Percentiles rank a stretch among this genome's conserved stretches.
phyloP scores from a whole-genome alignment of 2,888 invertebrate genomes.

The Drosophila kuntzei region DNA sequence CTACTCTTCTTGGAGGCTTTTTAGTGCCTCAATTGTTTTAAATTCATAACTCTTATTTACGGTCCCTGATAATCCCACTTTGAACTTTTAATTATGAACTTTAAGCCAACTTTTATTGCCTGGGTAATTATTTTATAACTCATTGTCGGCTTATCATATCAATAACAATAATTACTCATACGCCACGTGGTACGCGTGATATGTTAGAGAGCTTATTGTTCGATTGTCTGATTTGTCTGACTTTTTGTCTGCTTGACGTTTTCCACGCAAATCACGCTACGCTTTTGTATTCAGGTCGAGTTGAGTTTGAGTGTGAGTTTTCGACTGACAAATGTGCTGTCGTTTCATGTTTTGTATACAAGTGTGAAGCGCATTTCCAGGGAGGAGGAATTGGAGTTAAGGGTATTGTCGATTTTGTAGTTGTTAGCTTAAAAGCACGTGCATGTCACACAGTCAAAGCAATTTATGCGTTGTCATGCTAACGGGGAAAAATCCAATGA shows the following conservation, averaged over 20 bases:
- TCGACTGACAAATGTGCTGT: constrained; percentile 40
- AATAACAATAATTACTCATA: constrained; percentile 39
- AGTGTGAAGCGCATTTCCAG: neutral
- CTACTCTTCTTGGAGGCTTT: too few relatives aligned
- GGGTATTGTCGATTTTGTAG: constrained; percentile 27
- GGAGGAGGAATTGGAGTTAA: neutral
- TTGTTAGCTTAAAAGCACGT: constrained; percentile 36
- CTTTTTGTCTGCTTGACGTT: constrained; percentile 4
- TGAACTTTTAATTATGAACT: constrained; percentile 6
- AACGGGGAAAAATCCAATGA: constrained; percentile 19
- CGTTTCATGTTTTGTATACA: constrained; percentile 35
- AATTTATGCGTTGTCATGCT: constrained; percentile 61
- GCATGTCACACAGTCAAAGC: constrained; percentile 29
- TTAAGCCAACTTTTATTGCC: constrained; percentile 1
- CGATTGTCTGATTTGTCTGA: constrained; percentile 1
- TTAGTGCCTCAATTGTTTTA: too few relatives aligned
- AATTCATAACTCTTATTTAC: too few relatives aligned
- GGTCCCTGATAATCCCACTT: too few relatives aligned
- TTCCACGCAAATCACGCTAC: constrained; percentile 33
- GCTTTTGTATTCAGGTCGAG: constrained; percentile 27
- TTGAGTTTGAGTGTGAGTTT: constrained; percentile 3
- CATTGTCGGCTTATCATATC: constrained; percentile 7
- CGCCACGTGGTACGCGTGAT: constrained; percentile 20
- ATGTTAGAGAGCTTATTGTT: neutral
- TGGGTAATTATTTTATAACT: constrained; percentile 4